Base-by-base conservation (phyloP, 2,113 vertebrate genomes). In the Peromyscus polionotus region DNA sequence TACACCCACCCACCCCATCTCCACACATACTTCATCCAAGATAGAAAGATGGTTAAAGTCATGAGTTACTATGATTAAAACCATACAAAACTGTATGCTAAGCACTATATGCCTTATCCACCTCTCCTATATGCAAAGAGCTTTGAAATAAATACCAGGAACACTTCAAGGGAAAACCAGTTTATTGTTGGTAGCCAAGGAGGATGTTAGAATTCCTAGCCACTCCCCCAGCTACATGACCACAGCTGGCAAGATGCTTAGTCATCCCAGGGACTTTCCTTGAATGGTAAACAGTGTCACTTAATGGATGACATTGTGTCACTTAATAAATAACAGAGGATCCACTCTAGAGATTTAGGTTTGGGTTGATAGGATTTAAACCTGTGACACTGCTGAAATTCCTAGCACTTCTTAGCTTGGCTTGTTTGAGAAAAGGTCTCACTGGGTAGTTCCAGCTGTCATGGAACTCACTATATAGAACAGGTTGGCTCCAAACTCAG, bases 351-450 rank as follows among this genome's bases (percentile, higher is more conserved):
- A 86, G 79, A 91, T 93, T 70, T 77, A 48, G 24, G 81, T 81
- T 81, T n/a, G 26, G 36, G 86, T n/a, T 84, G 11, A 81, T 24
- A 26, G 4, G 10, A 95, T 91, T 94, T 79, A 80, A 96, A 88
- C 9, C 79, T 95, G 26, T 85, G 48, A 89, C 12, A 75, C 19
- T 88, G 14, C 51, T 81, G 90, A 95, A 91, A 86, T 86, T 42
- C 24, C 70, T 4, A 93, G 9, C 4, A 54, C 77, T 54, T 79
- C 48, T 54, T 54, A 33, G 48, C 51, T 54, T 19, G 10, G 77
- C 48, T 73, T 73, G 70, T 73, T 73, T 39, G 70, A 73, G 16
- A 19, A 17, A 73, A 11, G n/a, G 36, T 73, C 70, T 73, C 36
- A 19, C n/a, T 73, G 70, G 36, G 8, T 73, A 73, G 19, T 36